Evolutionary conservation across 2,888 invertebrate species (phyloP).

Genomic region (Dynastes hyllus): DNA sequence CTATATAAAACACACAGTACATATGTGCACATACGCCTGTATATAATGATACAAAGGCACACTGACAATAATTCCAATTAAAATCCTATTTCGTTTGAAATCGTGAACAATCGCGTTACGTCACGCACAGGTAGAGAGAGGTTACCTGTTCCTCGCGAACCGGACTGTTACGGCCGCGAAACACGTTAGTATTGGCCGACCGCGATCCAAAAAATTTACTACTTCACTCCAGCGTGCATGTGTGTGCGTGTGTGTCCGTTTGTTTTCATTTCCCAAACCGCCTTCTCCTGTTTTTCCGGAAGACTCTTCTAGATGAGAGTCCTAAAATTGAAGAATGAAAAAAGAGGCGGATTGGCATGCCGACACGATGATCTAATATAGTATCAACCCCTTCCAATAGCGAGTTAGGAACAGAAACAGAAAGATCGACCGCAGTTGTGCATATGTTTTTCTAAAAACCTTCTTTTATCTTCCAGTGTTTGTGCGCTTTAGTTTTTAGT

Average conservation of each 20-base stretch:
- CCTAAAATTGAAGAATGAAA: not conserved
- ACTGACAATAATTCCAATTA: slow-evolving; percentile 52
- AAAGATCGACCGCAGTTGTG: slow-evolving; percentile 22
- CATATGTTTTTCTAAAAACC: slow-evolving; percentile 25
- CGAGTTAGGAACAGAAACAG: not conserved
- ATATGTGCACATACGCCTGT: not conserved
- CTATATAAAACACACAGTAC: not conserved
- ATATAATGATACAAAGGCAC: not conserved
- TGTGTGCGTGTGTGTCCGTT: slow-evolving; percentile 24
- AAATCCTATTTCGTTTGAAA: slow-evolving; percentile 56
- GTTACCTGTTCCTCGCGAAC: slow-evolving; percentile 42
- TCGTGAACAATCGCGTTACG: slow-evolving; percentile 56
- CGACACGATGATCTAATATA: slow-evolving; percentile 5
- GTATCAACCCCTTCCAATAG: slow-evolving; percentile 7
- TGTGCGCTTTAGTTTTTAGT: slow-evolving; percentile 34
- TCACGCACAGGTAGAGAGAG: slow-evolving; percentile 58
- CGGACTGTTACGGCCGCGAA: slow-evolving; percentile 41
- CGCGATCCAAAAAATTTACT: slow-evolving; percentile 33
- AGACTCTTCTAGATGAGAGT: not conserved
- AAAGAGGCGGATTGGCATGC: not conserved
- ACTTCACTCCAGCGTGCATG: slow-evolving; percentile 10
- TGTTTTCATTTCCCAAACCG: not conserved
- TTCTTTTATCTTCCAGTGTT: slow-evolving; percentile 20
- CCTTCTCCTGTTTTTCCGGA: not conserved
- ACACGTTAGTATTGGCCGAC: slow-evolving; percentile 44